Evolutionary conservation across 2,113 vertebrate genomes (phyloP).

Genomic region (Paradoxurus hermaphroditus): DNA sequence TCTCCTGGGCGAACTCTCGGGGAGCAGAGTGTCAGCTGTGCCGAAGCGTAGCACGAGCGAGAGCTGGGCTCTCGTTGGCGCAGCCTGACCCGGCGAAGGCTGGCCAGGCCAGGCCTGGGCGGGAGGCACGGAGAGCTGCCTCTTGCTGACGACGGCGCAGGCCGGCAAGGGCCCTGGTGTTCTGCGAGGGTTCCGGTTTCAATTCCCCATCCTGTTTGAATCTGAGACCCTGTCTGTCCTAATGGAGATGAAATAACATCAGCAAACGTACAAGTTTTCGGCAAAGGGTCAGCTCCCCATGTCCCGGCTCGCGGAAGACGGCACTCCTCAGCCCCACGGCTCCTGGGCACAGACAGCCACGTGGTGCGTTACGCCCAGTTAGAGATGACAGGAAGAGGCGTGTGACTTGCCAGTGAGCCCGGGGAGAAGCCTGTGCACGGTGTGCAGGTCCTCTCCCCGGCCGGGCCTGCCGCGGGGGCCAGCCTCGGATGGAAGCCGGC

Average conservation of each 20-base stretch:
- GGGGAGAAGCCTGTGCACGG: neutral
- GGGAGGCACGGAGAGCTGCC: neutral
- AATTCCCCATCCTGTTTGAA: neutral
- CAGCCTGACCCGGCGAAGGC: neutral
- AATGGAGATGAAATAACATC: neutral
- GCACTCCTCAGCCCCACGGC: neutral
- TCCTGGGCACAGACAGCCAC: too few relatives aligned
- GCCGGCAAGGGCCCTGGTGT: neutral
- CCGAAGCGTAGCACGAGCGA: neutral
- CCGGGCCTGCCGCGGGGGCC: neutral
- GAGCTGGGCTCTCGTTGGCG: neutral
- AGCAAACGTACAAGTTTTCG: neutral
- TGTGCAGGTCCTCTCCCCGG: neutral
- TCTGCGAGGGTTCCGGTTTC: neutral
- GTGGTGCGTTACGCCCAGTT: neutral
- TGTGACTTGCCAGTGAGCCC: too few relatives aligned
- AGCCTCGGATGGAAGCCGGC: neutral
- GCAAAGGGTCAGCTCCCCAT: neutral
- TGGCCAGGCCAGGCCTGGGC: too few relatives aligned
- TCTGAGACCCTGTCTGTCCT: neutral
- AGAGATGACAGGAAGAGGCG: neutral
- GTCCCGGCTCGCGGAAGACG: neutral
- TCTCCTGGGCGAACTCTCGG: neutral
- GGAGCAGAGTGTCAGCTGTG: neutral
- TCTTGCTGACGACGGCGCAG: rapidly evolving